Base-by-base conservation (phyloP, 2,113 vertebrate genomes). In the Heloderma charlesbogerti region DNA sequence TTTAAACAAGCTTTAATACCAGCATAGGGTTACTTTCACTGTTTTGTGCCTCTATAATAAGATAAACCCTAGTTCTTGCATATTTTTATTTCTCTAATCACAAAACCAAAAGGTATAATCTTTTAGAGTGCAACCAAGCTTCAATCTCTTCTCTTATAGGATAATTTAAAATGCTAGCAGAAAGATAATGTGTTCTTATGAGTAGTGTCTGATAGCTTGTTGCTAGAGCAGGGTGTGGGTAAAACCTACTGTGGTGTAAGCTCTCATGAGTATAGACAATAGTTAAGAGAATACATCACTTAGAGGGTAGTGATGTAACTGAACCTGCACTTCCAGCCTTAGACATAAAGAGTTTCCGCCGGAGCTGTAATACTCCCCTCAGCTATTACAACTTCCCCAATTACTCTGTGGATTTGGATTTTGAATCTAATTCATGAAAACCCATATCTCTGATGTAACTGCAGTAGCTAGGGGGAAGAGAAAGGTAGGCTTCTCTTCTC, bases 81-180 rank as follows among this genome's bases (percentile, higher is more conserved):
- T 67, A n/a, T 84, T 66, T 16, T 63, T 20, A 29, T 25, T 9
- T 67, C 60, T 84, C 13, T 45, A 16, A 27, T 60, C 12, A 20
- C 20, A 78, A 40, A 75, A 45, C 18, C 40, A 78, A 40, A 75
- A 20, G 16, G 34, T 37, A 75, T 9, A 75, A 22, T 74, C 74
- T 8, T 75, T 75, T 75, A 40, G 72, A 37, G 74, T 75, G 37
- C 74, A 74, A 40, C 74, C 57, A 60, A 16, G 48, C 48, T 81
- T 81, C 48, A 77, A 40, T 40, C 13, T 66, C 54, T 81, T 29
- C 69, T 94, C 83, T 78, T 94, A 60, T 88, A 94, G 88, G 74
- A 3, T 7, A 31, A 83, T 90, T 89, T 37, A 0, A 91, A 85
- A 40, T 88, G 31, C 92, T 82, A 0, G 16, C 92, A 93, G 95